phyloP scores from a whole-genome alignment of 2,113 vertebrate species.

The Poeciliopsis retropinna region DNA sequence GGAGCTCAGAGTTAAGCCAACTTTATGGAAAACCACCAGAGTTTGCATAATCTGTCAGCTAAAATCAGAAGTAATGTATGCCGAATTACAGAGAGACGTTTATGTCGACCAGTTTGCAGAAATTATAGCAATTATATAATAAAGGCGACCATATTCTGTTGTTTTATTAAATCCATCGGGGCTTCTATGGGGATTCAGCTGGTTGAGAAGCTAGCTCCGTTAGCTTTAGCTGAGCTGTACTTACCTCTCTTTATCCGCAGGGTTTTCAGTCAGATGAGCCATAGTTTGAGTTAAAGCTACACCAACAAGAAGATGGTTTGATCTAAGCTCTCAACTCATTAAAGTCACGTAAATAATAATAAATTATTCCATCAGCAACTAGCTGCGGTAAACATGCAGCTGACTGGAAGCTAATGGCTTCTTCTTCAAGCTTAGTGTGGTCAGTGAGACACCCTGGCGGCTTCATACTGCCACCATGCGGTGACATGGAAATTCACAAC shows the following conservation, averaged over 20 bases:
- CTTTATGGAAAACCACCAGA: not conserved
- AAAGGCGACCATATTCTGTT: accelerated
- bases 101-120: accelerated
- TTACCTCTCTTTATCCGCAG: slow-evolving; percentile 76
- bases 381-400: not conserved
- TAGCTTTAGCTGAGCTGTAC: slow-evolving; percentile 37
- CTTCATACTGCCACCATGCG: not conserved
- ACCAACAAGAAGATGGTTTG: not conserved
- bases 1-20: not conserved
- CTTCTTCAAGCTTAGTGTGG: not conserved
- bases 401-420: not conserved
- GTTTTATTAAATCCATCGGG: not conserved
- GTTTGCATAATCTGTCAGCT: not conserved
- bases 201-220: not conserved
- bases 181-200: accelerated
- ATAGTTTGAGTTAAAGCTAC: slow-evolving; percentile 7
- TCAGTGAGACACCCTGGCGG: no score
- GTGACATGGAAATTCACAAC: not conserved
- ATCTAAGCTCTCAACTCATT: not conserved
- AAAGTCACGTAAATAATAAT: not conserved
- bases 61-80: not conserved
- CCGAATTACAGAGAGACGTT: accelerated
- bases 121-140: accelerated
- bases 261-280: slow-evolving; percentile 72
- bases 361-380: not conserved